Evolutionary conservation across 1,140 invertebrate species (phyloP), one percentile per base, ranked within the genome.

Genomic region (Papilio aristodemus): DNA sequence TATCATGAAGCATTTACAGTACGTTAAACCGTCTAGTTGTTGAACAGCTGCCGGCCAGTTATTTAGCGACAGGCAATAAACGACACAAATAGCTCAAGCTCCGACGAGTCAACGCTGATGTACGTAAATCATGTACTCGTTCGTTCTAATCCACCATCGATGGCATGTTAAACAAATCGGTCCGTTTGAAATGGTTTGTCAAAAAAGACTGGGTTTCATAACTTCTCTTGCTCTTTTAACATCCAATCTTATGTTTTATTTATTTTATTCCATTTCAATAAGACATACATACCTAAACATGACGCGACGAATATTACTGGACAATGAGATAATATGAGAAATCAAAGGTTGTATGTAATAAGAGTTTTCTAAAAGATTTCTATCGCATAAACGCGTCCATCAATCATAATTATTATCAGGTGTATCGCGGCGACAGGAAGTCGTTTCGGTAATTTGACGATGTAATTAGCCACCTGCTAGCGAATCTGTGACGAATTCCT

Each of bases 41-140:
- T 54, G 46, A 54, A 54, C 46, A 54, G 46, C 46, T 54, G 46
- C 46, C 46, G 46, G 46, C 22, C 19, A 54, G 46, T 54, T 54
- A 54, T 54, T 54, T 54, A 54, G 46, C 46, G 46, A 54, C 46
- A 54, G 46, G 46, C 46, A 54, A 54, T 54, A 54, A 54, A 54
- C 46, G 46, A 54, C 19, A 54, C 19, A 54, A 54, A 54, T 54
- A 54, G 46, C 19, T 54, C 22, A 10, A 22, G 46, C 19, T 10
- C 46, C 22, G n/a, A 25, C 46, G 19, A 54, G 19, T 54, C 10
- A 54, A 50, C 46, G 46, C 43, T 32, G 27, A 43, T 46, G 43
- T 50, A 54, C 19, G 46, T 25, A 54, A 54, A 54, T 54, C 19
- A 54, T 54, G 46, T 54, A 54, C 46, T 54, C 22, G 19, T 14